Evolutionary conservation across 2,888 invertebrate species (phyloP).

Genomic region (Cerceris rybyensis): DNA sequence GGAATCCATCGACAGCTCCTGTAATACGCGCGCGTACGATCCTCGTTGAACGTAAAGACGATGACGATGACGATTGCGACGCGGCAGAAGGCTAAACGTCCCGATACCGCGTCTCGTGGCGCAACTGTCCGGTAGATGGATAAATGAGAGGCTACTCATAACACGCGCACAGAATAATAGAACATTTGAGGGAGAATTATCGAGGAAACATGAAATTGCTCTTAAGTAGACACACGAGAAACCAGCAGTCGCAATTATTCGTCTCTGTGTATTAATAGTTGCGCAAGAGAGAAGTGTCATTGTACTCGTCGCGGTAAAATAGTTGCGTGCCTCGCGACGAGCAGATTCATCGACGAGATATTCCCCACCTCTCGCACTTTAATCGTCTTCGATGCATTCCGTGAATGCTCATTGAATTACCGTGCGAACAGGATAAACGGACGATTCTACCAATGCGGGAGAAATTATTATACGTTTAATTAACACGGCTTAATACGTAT

Average conservation of each 20-base stretch:
- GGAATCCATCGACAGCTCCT: conserved; percentile 34
- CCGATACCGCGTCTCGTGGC: conserved; percentile 29
- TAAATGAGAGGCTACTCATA: conserved; percentile 28
- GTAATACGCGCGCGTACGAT: not conserved
- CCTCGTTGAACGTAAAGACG: conserved; percentile 35
- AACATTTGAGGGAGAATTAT: conserved; percentile 31
- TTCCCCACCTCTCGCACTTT: not conserved
- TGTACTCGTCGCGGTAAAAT: conserved; percentile 24
- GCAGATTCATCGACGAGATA: not conserved
- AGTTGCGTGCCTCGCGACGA: conserved; percentile 25
- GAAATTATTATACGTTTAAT: conserved; percentile 54
- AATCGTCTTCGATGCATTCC: conserved; percentile 32
- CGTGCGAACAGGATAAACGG: conserved; percentile 27
- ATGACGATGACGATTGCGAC: conserved; percentile 48
- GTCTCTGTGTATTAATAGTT: conserved; percentile 23
- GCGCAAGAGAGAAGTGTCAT: conserved; percentile 29
- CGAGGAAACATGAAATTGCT: conserved; percentile 56
- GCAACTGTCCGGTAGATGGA: conserved; percentile 23
- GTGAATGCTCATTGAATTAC: conserved; percentile 11
- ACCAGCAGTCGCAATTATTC: conserved; percentile 24
- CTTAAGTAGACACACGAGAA: conserved; percentile 44
- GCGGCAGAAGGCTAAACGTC: conserved; percentile 23
- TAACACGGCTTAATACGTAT: conserved; percentile 19
- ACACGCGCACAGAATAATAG: conserved; percentile 30
- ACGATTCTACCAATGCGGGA: conserved; percentile 23